Conservation (phyloP, 2,113 vertebrate species). For the Dipodomys stephensi region DNA sequence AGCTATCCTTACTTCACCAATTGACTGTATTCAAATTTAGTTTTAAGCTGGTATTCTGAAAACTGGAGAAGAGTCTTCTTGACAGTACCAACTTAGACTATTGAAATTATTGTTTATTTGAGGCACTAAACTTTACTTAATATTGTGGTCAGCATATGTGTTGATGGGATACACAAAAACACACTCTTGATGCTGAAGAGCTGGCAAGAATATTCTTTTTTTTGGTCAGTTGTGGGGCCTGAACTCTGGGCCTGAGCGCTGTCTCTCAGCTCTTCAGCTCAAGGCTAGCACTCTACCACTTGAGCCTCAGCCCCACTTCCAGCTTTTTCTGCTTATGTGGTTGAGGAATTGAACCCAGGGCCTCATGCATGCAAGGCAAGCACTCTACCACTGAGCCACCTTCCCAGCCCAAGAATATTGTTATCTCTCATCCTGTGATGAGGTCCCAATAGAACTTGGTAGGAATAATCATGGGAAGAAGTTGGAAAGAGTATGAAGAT, state of each 20-base stretch:
- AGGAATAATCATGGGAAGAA: background rate
- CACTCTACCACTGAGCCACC: no score
- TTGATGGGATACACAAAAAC: background rate
- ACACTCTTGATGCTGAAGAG: background rate
- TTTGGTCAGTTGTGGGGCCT: no score
- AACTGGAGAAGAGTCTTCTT: slow-evolving; percentile 16
- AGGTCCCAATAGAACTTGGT: background rate
- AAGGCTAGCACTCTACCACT: no score
- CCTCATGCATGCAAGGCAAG: no score
- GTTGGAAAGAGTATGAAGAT: background rate
- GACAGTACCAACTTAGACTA: background rate
- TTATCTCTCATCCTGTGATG: background rate
- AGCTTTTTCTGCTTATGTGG: no score
- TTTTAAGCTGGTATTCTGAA: background rate
- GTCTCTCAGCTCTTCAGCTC: no score
- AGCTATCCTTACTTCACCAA: slow-evolving; percentile 53
- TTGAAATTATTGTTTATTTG: background rate
- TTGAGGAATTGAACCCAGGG: no score
- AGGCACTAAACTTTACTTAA: background rate
- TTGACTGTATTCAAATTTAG: slow-evolving; percentile 34
- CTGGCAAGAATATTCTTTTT: background rate
- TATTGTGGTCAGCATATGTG: background rate
- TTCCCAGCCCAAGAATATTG: background rate
- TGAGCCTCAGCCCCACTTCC: no score
- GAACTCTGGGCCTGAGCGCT: no score